These are phyloP conservation scores for Metellina segmentata DNA, from an alignment of 2,888 invertebrate species.

Conservation along the genomic window DNA sequence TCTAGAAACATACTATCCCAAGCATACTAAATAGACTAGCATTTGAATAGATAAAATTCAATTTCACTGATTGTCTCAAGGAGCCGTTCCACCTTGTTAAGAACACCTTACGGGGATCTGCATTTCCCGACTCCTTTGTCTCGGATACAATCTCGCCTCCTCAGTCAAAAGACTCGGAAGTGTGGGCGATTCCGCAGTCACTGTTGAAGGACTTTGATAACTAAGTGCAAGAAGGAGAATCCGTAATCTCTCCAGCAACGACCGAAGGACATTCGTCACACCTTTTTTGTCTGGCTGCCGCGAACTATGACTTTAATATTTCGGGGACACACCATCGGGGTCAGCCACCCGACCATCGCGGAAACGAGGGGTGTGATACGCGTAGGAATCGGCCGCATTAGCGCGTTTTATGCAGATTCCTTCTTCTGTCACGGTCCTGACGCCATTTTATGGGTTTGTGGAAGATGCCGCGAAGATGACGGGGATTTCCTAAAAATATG, in stretches of 20 bases:
- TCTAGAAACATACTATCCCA: no score
- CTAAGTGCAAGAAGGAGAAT: background rate
- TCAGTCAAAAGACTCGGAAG: background rate
- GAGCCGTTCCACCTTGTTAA: background rate
- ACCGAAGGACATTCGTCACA: conserved; percentile 5
- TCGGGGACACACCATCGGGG: background rate
- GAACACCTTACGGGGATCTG: background rate
- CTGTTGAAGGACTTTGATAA: conserved; percentile 11
- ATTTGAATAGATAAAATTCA: background rate
- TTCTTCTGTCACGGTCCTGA: conserved; percentile 15
- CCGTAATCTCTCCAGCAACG: conserved; percentile 16
- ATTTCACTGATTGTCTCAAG: background rate
- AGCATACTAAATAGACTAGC: background rate
- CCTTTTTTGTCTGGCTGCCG: background rate
- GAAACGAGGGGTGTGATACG: conserved; percentile 25
- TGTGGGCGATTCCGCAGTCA: background rate
- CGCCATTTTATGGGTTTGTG: conserved; percentile 3
- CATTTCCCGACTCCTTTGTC: background rate
- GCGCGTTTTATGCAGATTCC: conserved; percentile 47
- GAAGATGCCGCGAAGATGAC: no score
- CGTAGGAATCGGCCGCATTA: conserved; percentile 40
- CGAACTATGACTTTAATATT: conserved; percentile 27
- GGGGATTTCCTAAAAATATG: no score
- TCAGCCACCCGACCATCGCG: conserved; percentile 11
- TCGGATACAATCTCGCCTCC: background rate